Base-by-base conservation (phyloP, 2,113 vertebrate genomes). In the Zosterops hypoxanthus region DNA sequence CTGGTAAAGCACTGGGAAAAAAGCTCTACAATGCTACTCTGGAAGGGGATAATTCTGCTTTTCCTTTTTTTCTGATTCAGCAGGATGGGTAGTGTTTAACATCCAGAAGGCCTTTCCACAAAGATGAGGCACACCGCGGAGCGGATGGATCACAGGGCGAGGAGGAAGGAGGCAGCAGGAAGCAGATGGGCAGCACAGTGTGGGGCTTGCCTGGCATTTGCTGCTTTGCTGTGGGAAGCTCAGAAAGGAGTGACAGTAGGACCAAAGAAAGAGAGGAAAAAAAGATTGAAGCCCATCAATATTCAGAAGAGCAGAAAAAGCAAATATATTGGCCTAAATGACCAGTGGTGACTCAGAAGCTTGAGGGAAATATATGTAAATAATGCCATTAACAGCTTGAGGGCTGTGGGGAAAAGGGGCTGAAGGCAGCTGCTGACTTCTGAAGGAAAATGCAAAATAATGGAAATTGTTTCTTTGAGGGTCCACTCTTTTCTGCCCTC, bases 101-200 rank as follows among this genome's bases (percentile, higher is more conserved):
- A 16, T 7, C 7, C 33, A 49, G 47, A 33, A 88, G 53, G 55
- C 47, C 47, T 75, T 71, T 49, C 42, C 76, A 14, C 72, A 47
- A 22, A 71, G 83, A 66, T 73, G 31, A 56, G 3, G 7, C 15
- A 0, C 41, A 1, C 12, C 0, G 2, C 20, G 0, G 23, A 55
- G 76, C 44, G 19, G 90, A 53, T 92, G 84, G 55, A 5, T 11
- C 52, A 1, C 0, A 3, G 64, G 36, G 50, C 0, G 8, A 7
- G 63, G 29, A 92, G 81, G 92, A 77, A 78, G 91, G 78, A 2
- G 4, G 63, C 70, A 15, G 63, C 1, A 5, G 80, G 90, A 36
- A 88, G 60, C 91, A 95, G 79, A 95, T 96, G 95, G 93, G 82
- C 90, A 86, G 81, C 81, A 57, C 87, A 69, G 81, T 41, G 5